These are phyloP conservation scores for Myripristis murdjan DNA, from an alignment of 2,797 vertebrate species.

Conservation along the genomic window DNA sequence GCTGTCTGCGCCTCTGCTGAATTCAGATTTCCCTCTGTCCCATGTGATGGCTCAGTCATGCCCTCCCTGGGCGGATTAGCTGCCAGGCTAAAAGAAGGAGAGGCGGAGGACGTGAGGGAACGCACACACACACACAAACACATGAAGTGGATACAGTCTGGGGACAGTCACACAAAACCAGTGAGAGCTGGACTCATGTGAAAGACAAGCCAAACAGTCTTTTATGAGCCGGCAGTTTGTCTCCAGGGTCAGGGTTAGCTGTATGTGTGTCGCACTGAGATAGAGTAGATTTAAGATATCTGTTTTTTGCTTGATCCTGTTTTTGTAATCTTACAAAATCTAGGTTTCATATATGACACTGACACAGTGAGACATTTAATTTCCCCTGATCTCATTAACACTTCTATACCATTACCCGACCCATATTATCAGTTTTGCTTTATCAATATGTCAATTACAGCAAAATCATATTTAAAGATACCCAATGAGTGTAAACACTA, in stretches of 20 bases:
- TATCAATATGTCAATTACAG: too few relatives aligned
- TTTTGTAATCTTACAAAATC: background rate
- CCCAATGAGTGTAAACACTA: too few relatives aligned
- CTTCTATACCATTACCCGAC: too few relatives aligned
- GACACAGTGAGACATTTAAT: too few relatives aligned
- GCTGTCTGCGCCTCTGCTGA: constrained; percentile 18
- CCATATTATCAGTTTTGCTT: too few relatives aligned
- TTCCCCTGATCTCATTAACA: too few relatives aligned
- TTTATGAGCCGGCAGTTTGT: background rate
- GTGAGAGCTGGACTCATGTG: background rate
- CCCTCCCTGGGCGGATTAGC: constrained; percentile 51
- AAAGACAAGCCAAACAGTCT: constrained; percentile 7
- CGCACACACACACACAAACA: constrained; percentile 54
- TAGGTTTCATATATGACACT: too few relatives aligned
- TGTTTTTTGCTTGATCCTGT: background rate
- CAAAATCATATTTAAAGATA: too few relatives aligned
- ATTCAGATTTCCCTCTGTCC: constrained; percentile 45
- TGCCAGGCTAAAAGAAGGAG: constrained; percentile 66
- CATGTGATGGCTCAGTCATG: constrained; percentile 42
- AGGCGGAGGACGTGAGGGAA: constrained; percentile 58
- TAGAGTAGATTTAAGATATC: too few relatives aligned
- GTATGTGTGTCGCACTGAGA: background rate
- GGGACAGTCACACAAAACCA: constrained; percentile 8
- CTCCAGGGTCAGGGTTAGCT: background rate
- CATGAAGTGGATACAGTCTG: constrained; percentile 11